Conservation (phyloP, 2,888 invertebrate genomes). For the Leucoma salicis region DNA sequence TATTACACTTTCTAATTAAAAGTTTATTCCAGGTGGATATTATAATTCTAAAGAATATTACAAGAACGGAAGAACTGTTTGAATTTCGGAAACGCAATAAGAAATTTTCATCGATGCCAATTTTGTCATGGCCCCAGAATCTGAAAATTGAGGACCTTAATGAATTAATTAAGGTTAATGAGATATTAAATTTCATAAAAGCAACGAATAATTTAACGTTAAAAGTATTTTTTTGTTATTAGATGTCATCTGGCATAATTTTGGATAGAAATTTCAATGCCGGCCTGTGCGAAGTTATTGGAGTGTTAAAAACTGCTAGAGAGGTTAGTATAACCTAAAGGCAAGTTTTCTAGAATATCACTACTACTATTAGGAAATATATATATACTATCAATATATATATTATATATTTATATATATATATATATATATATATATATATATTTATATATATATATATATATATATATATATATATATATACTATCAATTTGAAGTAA, state of each 20-base stretch:
- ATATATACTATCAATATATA: no score
- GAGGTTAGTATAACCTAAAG: constrained; percentile 18
- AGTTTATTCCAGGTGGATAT: constrained; percentile 36
- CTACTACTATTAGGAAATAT: no score
- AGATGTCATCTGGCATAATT: constrained; percentile 46
- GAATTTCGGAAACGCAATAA: constrained; percentile 32
- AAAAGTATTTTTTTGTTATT: constrained; percentile 18
- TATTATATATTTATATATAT: no score
- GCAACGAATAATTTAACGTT: constrained; percentile 21
- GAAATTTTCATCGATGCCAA: constrained; percentile 34
- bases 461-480: no score
- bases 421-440: no score
- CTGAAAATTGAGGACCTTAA: constrained; percentile 34
- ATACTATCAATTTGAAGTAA: no score
- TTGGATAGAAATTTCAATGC: constrained; percentile 28
- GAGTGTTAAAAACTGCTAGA: constrained; percentile 23
- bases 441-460: no score
- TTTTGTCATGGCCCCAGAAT: constrained; percentile 37
- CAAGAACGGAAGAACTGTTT: constrained; percentile 26
- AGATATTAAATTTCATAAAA: constrained; percentile 29
- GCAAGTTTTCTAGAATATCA: no score
- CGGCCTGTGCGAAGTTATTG: constrained; percentile 11
- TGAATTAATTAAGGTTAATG: constrained; percentile 47
- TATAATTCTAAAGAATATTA: constrained; percentile 43
- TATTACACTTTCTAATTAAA: constrained; percentile 11